Evolutionary conservation across 2,888 invertebrate genomes (phyloP), one percentile per base, ranked within the genome.

Genomic region (Heliconius aoede): DNA sequence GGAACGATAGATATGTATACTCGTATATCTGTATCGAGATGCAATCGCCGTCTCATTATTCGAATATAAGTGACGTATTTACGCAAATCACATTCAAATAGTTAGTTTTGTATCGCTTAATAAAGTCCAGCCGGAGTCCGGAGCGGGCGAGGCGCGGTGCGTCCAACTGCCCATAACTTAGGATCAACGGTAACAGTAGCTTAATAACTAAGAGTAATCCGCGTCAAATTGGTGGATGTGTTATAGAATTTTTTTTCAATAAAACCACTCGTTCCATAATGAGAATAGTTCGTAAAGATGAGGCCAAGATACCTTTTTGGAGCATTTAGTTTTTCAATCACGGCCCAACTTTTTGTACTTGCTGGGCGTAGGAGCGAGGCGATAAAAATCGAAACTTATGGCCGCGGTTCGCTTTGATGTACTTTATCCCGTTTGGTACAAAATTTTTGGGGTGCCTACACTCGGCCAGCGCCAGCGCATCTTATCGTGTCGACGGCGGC

Each of bases 361-460:
- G 87, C 83, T 84, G 84, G 86, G 87, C 86, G 87, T 85, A 86
- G 86, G 85, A 83, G 85, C 84, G 84, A 77, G 83, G 87, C 87
- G 91, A 94, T 94, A 94, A 94, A 94, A 90, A 91, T 89, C 85
- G 88, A 83, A 92, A 86, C 87, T 93, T 94, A 94, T 87, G 90
- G 89, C 85, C 85, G 90, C 94, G 94, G 94, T 79, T 85, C 82
- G 87, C 92, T 93, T 93, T 93, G 91, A 92, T 81, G 80, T 75
- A 78, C 84, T 87, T 87, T 87, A 88, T 86, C 88, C 88, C 87
- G 88, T 88, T 88, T 85, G 88, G 85, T 87, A 85, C 85, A 86
- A 80, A 79, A 81, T 80, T 82, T 84, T 84, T 84, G 84, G 84
- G 84, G 80, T 79, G 77, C 80, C 74, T 69, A 51, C 62, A 58